These are phyloP conservation scores for Oligia strigilis DNA, from an alignment of 2,888 invertebrate species.

Conservation along the genomic window DNA sequence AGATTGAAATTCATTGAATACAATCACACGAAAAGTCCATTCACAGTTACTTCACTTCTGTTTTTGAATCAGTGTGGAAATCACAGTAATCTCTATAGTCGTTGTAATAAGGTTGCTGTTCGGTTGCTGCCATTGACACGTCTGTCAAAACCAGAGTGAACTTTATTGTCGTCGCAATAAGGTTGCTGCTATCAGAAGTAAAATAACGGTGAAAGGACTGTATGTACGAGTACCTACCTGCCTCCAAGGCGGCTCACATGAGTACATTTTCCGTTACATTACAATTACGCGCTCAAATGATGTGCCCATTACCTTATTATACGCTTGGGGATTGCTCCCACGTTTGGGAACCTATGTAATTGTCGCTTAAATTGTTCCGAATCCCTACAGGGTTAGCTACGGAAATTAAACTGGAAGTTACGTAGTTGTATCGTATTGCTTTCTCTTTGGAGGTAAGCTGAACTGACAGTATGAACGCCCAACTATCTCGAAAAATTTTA, in stretches of 20 bases:
- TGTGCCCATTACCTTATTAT: slow-evolving; percentile 33
- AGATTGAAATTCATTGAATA: not conserved
- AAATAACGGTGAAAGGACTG: not conserved
- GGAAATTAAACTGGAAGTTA: slow-evolving; percentile 14
- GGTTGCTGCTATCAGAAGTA: not conserved
- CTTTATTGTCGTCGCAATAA: not conserved
- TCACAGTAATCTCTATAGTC: not conserved
- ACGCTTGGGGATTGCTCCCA: slow-evolving; percentile 9
- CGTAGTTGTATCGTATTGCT: not conserved
- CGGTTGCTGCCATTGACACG: not conserved
- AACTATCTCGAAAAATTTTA: not conserved
- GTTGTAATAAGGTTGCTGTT: too few relatives aligned
- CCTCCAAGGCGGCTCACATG: not conserved
- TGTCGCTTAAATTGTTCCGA: slow-evolving; percentile 32
- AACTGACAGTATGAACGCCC: not conserved
- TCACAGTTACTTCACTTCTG: too few relatives aligned
- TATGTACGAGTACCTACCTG: not conserved
- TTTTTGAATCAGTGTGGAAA: not conserved
- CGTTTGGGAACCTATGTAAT: slow-evolving; percentile 29
- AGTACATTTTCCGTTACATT: slow-evolving; percentile 26
- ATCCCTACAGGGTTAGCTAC: slow-evolving; percentile 20
- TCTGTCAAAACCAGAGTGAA: not conserved
- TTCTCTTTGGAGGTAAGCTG: not conserved
- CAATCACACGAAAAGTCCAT: too few relatives aligned
- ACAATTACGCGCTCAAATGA: slow-evolving; percentile 35